Evolutionary conservation across 2,113 vertebrate genomes (phyloP).

Genomic region (Aythya baeri): DNA sequence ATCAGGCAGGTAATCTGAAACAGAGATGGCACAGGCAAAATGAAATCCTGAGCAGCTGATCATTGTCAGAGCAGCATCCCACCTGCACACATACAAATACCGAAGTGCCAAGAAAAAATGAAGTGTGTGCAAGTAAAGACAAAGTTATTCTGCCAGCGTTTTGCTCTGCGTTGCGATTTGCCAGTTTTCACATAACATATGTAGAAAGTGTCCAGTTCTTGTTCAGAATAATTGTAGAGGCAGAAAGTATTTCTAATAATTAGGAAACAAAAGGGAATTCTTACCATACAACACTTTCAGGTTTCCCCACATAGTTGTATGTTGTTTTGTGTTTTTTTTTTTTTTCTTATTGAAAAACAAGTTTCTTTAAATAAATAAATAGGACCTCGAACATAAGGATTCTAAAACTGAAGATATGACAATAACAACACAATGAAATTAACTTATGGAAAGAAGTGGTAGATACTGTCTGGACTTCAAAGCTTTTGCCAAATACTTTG

Average conservation of each 20-base stretch:
- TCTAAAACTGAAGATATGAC: background rate
- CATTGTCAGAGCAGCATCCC: background rate
- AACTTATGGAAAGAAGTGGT: background rate
- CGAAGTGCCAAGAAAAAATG: background rate
- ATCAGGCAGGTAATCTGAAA: background rate
- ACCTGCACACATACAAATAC: background rate
- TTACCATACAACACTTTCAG: background rate
- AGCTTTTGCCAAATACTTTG: background rate
- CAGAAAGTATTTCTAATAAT: background rate
- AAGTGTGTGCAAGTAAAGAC: background rate
- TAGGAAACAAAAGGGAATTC: background rate
- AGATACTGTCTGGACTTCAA: background rate
- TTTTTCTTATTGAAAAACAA: background rate
- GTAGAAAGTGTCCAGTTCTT: background rate
- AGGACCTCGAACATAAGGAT: background rate
- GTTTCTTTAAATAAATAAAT: background rate
- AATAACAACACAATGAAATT: constrained; percentile 1
- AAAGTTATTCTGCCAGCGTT: background rate
- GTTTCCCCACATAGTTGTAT: background rate
- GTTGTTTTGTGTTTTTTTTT: background rate
- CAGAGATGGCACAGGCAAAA: background rate
- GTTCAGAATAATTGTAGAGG: background rate
- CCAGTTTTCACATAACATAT: background rate
- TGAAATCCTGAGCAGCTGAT: background rate
- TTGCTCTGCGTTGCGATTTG: background rate